Base-by-base conservation (phyloP, 2,888 invertebrate genomes). In the Thalpophila matura region DNA sequence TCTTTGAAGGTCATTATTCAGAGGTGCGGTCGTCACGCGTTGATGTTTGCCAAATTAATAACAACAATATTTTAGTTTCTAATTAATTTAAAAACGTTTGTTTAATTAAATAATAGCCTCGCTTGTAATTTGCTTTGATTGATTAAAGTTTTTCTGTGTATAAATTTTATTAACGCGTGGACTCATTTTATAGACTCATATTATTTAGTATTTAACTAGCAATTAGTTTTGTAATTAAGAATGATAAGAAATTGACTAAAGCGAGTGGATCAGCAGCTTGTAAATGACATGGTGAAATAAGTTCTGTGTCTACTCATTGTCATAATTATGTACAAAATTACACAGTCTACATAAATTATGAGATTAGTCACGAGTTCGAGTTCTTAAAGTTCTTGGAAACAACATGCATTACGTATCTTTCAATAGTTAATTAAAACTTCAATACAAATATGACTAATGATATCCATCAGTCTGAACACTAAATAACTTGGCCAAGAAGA, bases 1-100 rank as follows among this genome's bases (percentile, higher is more conserved):
- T 84, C 81, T 83, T 72, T 62, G 79, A 79, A 84, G 84, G 84
- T 68, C 80, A 62, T 60, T 50, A 46, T 55, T 59, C 33, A 35
- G 46, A 78, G 85, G 86, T 65, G 81, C 65, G 83, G 79, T 71
- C 57, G 73, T 79, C 61, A 71, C 57, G 68, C 58, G 45, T 40
- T 42, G 40, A 58, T 72, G 35, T 59, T 61, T 31, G 38, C 42
- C 22, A 57, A 69, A 72, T 65, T 58, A 73, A 55, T 59, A 38
- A 77, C 46, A 24, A 29, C 40, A 33, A 18, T 20, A 27, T 53
- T 59, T 42, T 50, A 35, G 27, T 38, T 40, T 42, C 22, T 58
- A 53, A 59, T 69, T 71, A 70, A 68, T 60, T 33, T 57, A 74
- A 74, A 67, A 66, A 54, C 56, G 35, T 61, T 33, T 14, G 18